Evolutionary conservation across 1,140 invertebrate genomes (phyloP), one percentile per base, ranked within the genome.

Genomic region (Drosophila oshimai): DNA sequence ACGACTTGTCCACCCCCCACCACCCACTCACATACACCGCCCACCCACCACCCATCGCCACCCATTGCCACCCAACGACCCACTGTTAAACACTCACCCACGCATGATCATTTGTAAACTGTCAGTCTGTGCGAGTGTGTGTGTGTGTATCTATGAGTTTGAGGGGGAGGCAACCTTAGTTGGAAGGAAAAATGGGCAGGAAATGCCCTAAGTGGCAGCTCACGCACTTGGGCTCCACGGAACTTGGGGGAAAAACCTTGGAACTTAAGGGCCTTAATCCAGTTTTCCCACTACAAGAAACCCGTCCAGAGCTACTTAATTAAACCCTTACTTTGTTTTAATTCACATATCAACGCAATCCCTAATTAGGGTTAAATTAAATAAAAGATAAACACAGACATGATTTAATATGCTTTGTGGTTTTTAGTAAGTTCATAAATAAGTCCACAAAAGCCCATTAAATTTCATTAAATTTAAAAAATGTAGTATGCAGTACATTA

Each of bases 61-160:
- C 6, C 37, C 6, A 10, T n/a, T 26, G 20, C 57, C 57, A 58
- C 37, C 28, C 31, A 13, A 13, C 33, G 31, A 6, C 36, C 53
- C 24, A n/a, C 44, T 36, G 60, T 33, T 42, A 31, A 42, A 33
- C 24, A 13, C 33, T 24, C 68, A 46, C 60, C 54, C 51, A 55
- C 45, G 70, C 70, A 70, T 74, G 81, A 84, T 84, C 80, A 84
- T 84, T 84, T 84, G 86, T 84, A 80, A 84, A 73, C 71, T 86
- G 79, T 86, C 80, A 58, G 80, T 39, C 28, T 46, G 33, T 34
- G 50, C 46, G 53, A 53, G 36, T 36, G 71, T 53, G 64, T 33
- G 58, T 37, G 17, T 13, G 22, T 24, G 18, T 12, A n/a, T 34
- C 41, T n/a, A 18, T 24, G 18, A 20, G 49, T 24, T 31, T 20